These are phyloP conservation scores for Verasper variegatus DNA, from an alignment of 2,113 vertebrate species.

Conservation along the genomic window DNA sequence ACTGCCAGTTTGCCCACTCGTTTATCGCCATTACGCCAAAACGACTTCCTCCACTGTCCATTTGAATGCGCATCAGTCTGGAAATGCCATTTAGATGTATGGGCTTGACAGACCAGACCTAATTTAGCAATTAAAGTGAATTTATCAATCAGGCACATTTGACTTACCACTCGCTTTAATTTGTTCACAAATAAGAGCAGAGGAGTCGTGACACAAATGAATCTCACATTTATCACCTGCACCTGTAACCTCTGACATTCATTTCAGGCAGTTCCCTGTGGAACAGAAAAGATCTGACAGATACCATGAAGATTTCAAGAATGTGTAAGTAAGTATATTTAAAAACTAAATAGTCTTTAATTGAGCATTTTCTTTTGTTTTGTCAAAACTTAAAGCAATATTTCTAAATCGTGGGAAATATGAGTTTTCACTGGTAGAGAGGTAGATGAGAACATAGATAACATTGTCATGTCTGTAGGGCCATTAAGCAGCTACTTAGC, in stretches of 20 bases:
- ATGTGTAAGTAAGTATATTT: too few species aligned
- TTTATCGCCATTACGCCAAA: constrained; percentile 74
- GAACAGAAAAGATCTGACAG: not conserved
- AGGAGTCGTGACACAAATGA: constrained; percentile 17
- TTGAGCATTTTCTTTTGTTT: too few species aligned
- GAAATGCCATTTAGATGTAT: constrained; percentile 60
- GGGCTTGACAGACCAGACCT: constrained; percentile 59
- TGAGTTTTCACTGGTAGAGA: too few species aligned
- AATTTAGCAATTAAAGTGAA: constrained; percentile 66
- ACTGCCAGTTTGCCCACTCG: constrained; percentile 72
- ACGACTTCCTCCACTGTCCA: constrained; percentile 79
- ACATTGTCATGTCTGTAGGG: too few species aligned
- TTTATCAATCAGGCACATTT: constrained; percentile 61
- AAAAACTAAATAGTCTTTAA: too few species aligned
- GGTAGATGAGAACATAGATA: too few species aligned
- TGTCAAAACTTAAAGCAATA: too few species aligned
- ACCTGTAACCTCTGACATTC: constrained; percentile 47
- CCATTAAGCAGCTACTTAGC: too few species aligned
- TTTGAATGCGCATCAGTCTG: constrained; percentile 61
- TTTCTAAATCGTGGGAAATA: too few species aligned
- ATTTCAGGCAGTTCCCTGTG: not conserved
- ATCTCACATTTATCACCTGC: constrained; percentile 16
- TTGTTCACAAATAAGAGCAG: constrained; percentile 51
- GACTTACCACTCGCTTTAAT: constrained; percentile 37
- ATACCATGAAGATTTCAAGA: not conserved